These are phyloP conservation scores for Clupea harengus DNA, from an alignment of 2,113 vertebrate genomes.

Conservation along the genomic window DNA sequence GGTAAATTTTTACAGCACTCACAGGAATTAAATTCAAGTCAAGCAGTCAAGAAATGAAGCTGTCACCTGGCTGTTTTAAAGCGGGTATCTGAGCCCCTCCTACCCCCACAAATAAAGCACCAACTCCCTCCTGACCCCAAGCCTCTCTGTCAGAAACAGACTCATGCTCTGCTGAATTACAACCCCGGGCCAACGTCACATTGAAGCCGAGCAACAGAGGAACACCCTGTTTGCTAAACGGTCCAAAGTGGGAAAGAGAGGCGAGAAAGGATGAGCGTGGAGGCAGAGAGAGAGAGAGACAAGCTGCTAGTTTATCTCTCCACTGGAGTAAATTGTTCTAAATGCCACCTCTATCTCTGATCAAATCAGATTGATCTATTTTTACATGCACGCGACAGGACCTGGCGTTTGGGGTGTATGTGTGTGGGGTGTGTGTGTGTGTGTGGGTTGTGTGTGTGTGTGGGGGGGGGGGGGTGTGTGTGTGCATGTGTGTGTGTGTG, in stretches of 20 bases:
- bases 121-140: neutral
- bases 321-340: neutral
- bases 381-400: neutral
- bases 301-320: neutral
- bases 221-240: neutral
- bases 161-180: conserved; percentile 55
- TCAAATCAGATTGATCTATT: conserved; percentile 11
- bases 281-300: neutral
- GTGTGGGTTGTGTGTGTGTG: neutral
- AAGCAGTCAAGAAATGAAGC: conserved; percentile 47
- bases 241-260: neutral
- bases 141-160: conserved; percentile 42
- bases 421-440: neutral
- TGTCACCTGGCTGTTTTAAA: conserved; percentile 42
- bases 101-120: neutral
- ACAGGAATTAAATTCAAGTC: conserved; percentile 48
- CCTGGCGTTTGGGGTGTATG: neutral
- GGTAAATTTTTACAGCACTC: conserved; percentile 53
- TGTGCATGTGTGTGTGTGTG: neutral
- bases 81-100: neutral
- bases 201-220: neutral
- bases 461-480: neutral
- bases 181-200: conserved; percentile 45
- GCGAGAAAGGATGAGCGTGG: neutral
- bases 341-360: neutral